Evolutionary conservation across 2,888 invertebrate species (phyloP).

Genomic region (Steinernema carpocapsae): DNA sequence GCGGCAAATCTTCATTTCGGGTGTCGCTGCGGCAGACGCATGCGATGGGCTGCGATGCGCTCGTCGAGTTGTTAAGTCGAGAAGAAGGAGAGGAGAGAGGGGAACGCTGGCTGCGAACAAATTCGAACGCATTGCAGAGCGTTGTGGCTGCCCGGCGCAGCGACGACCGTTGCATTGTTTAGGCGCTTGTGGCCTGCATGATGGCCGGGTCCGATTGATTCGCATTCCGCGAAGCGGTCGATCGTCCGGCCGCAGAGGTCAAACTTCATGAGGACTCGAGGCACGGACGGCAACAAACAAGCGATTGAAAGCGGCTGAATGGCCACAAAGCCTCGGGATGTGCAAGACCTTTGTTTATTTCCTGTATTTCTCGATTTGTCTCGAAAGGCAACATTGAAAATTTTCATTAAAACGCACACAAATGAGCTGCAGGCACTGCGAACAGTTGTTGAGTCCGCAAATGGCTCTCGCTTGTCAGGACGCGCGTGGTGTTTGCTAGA

Average conservation of each 20-base stretch:
- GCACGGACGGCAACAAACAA: too few relatives aligned
- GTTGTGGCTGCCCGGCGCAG: background rate
- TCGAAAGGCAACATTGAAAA: too few relatives aligned
- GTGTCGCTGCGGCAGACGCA: conserved; percentile 33
- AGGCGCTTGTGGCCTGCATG: background rate
- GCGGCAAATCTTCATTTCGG: conserved; percentile 34
- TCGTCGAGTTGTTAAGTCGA: conserved; percentile 30
- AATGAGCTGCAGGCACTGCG: too few relatives aligned
- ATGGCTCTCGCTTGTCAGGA: background rate
- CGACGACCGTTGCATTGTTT: conserved; percentile 32
- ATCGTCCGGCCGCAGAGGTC: conserved; percentile 8
- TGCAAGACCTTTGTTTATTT: too few relatives aligned
- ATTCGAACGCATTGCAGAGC: conserved; percentile 25
- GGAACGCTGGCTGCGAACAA: conserved; percentile 4
- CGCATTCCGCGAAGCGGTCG: background rate
- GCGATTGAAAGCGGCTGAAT: too few relatives aligned
- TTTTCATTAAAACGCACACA: too few relatives aligned
- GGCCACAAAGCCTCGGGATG: too few relatives aligned
- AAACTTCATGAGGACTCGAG: background rate
- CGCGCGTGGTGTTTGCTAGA: conserved; percentile 4
- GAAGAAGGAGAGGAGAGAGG: background rate
- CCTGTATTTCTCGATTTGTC: too few relatives aligned
- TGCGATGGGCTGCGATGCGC: conserved; percentile 34
- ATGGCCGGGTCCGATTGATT: background rate
- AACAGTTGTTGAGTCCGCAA: too few relatives aligned